Evolutionary conservation across 2,797 vertebrate genomes (phyloP).

Genomic region (Natrix natrix): DNA sequence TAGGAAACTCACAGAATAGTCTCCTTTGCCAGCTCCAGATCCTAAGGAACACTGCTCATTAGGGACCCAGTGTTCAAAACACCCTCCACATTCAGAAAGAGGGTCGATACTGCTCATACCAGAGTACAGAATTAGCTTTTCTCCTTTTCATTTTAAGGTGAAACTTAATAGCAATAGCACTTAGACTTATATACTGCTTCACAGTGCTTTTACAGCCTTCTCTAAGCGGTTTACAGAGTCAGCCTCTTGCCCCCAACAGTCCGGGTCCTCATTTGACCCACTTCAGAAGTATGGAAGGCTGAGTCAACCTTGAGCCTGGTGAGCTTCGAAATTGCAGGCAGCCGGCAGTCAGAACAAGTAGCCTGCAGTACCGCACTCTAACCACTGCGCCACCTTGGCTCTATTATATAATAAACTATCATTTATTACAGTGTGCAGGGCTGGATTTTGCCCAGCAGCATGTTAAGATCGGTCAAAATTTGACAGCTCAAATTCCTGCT

Average conservation of each 20-base stretch:
- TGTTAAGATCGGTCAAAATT: background rate
- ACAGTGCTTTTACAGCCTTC: too few species aligned
- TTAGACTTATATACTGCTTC: too few species aligned
- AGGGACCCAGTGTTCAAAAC: background rate
- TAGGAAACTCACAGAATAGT: background rate
- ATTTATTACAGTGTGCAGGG: background rate
- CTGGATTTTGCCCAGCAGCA: background rate
- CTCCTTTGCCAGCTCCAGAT: background rate
- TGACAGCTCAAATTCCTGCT: background rate
- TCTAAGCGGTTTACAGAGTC: too few species aligned
- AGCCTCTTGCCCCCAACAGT: too few species aligned
- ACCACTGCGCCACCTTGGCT: too few species aligned
- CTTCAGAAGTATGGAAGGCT: too few species aligned
- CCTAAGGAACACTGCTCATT: background rate
- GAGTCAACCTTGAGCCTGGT: too few species aligned
- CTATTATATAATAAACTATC: background rate
- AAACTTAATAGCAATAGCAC: background rate
- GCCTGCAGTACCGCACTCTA: too few species aligned
- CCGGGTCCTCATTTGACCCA: too few species aligned
- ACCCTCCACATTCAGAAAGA: background rate
- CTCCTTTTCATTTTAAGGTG: constrained; percentile 3
- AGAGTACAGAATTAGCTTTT: background rate
- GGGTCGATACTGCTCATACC: background rate
- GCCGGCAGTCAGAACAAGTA: too few species aligned
- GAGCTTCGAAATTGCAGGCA: too few species aligned